Base-by-base conservation (phyloP, 2,888 invertebrate species). In the Hartigia nigra region DNA sequence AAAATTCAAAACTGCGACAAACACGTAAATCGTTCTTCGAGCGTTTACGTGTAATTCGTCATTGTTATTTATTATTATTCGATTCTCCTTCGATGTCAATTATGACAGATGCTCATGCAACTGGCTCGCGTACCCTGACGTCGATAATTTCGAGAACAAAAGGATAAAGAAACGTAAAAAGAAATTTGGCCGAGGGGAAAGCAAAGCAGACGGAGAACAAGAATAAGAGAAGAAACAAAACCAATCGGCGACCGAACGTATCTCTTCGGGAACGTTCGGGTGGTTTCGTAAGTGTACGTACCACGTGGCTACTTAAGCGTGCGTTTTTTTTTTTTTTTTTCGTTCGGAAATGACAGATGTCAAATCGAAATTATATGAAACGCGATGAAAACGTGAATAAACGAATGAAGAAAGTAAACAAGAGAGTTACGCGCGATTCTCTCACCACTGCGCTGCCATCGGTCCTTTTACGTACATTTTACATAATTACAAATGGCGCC, bases 401-500 rank as follows among this genome's bases (percentile, higher is more conserved):
- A 14, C 2, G 9, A 81, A 78, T 77, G 80, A 82, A 77, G 76
- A 82, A 79, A 78, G 76, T 75, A 36, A 55, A 76, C 37, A 79
- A 79, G 79, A 69, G 72, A 76, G 74, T 79, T 35, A 80, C 76
- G 74, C 80, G 70, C 76, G 80, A 81, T 74, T 74, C 39, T 82
- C 83, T 82, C 81, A 77, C 83, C 82, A 80, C 82, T 82, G 82
- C 83, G 81, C 81, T 83, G 83, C 82, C 80, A 85, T 85, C 82
- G 81, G 80, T 84, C 82, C 23, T 55, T 14, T 84, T 82, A 84
- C 85, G 82, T 85, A 83, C 83, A 80, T 82, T 55, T 84, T 85
- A 83, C 84, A 84, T 85, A 84, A 84, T 83, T 86, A 83, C 86
- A 87, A 85, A 85, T 80, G 81, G 84, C 84, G 81, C 81, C 82